These are phyloP conservation scores for Myotis myotis DNA, from an alignment of 2,797 vertebrate species.

Conservation along the genomic window DNA sequence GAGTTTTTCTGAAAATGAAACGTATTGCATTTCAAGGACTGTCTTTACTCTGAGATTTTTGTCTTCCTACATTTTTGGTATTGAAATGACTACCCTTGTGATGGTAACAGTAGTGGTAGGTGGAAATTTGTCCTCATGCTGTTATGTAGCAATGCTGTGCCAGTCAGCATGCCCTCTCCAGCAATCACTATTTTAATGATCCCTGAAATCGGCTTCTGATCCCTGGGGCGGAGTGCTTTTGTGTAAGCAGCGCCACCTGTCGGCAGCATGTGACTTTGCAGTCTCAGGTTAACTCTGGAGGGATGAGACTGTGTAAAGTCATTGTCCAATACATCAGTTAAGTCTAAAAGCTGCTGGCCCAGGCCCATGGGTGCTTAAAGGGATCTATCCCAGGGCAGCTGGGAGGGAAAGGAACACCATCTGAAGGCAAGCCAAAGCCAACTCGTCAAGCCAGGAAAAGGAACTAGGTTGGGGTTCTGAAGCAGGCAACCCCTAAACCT, in stretches of 20 bases:
- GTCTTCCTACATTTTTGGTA: neutral
- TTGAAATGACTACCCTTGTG: neutral
- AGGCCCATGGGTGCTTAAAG: neutral
- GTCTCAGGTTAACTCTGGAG: neutral
- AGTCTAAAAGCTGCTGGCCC: neutral
- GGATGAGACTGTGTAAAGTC: neutral
- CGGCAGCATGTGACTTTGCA: neutral
- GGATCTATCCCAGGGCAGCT: neutral
- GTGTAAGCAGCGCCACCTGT: constrained; percentile 14
- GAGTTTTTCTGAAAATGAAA: constrained; percentile 2
- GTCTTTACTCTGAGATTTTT: neutral
- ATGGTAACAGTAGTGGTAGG: neutral
- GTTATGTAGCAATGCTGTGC: neutral
- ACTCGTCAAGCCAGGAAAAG: neutral
- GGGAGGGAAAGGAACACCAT: neutral
- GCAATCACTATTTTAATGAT: neutral
- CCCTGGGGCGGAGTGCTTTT: neutral
- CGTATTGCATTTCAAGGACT: neutral
- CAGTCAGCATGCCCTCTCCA: neutral
- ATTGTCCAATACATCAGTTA: neutral
- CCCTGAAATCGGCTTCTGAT: neutral
- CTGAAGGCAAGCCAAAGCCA: neutral
- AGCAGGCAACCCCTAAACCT: neutral
- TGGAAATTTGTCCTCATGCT: neutral
- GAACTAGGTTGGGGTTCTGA: neutral